Evolutionary conservation across 2,888 invertebrate species (phyloP).

Genomic region (Parthenolecanium corni): DNA sequence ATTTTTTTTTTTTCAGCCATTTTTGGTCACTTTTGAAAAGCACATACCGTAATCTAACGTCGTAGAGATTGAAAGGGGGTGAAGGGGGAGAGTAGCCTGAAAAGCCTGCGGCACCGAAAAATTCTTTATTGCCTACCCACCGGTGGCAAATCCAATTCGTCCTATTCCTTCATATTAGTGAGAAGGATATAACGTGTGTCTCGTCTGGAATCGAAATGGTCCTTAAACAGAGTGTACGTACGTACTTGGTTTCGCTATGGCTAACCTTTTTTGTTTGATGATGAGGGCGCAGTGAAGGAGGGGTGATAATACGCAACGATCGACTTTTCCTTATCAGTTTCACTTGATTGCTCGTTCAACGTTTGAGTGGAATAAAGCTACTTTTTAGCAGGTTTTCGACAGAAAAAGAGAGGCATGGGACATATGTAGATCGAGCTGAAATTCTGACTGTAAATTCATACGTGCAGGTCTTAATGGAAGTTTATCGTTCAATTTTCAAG

Average conservation of each 20-base stretch:
- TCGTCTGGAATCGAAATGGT: constrained; percentile 23
- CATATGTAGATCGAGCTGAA: too few species aligned
- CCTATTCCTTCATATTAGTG: constrained; percentile 27
- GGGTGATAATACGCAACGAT: too few species aligned
- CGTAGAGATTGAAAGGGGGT: not conserved
- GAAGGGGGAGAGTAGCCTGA: not conserved
- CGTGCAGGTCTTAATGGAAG: too few species aligned
- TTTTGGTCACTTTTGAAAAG: not conserved
- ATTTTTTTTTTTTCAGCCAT: too few species aligned
- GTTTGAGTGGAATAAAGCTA: too few species aligned
- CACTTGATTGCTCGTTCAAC: not conserved
- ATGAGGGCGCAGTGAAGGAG: too few species aligned
- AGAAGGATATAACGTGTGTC: not conserved
- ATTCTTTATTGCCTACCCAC: not conserved
- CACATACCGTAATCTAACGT: not conserved
- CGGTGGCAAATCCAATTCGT: constrained; percentile 19
- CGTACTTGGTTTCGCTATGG: too few species aligned
- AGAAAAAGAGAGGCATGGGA: too few species aligned
- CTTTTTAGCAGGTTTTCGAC: too few species aligned
- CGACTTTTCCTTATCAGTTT: constrained; percentile 22
- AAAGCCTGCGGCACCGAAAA: not conserved
- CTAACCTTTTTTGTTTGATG: too few species aligned
- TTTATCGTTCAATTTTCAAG: too few species aligned
- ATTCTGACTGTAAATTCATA: too few species aligned
- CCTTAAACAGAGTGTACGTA: constrained; percentile 20